These are phyloP conservation scores for Argyresthia goedartella DNA, from an alignment of 2,888 invertebrate genomes.

Conservation along the genomic window DNA sequence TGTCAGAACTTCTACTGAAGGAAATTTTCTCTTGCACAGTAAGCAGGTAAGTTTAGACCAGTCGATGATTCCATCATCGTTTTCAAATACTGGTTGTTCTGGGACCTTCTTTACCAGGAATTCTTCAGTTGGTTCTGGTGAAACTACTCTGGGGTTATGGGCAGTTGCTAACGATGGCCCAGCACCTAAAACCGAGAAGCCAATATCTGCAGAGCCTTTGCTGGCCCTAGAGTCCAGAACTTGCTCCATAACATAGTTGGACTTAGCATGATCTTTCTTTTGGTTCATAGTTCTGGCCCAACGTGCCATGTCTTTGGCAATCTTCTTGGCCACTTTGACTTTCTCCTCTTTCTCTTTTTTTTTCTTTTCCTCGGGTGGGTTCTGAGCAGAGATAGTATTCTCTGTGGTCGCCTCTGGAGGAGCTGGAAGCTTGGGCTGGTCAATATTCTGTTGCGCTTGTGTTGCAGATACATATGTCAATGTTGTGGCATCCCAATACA, in stretches of 20 bases:
- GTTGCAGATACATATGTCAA: conserved; percentile 73
- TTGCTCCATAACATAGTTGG: conserved; percentile 57
- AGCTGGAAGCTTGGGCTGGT: conserved; percentile 38
- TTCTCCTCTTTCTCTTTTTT: conserved; percentile 88
- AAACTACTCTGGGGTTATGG: conserved; percentile 23
- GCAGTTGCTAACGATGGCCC: conserved; percentile 49
- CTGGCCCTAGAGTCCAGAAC: conserved; percentile 58
- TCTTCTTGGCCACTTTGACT: conserved; percentile 97
- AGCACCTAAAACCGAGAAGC: conserved; percentile 92
- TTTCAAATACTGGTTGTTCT: conserved; percentile 72
- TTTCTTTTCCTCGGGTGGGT: conserved; percentile 74
- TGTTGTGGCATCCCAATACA: conserved; percentile 92
- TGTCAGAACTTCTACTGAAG: conserved; percentile 86
- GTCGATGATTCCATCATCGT: conserved; percentile 86
- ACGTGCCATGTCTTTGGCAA: conserved; percentile 87
- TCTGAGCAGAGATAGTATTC: conserved; percentile 38
- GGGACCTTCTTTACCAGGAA: conserved; percentile 52
- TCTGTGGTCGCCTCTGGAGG: conserved; percentile 35
- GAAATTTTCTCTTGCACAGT: conserved; percentile 95
- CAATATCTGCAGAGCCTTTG: conserved; percentile 91
- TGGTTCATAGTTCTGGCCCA: conserved; percentile 99
- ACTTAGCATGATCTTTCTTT: conserved; percentile 82
- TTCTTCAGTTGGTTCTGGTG: conserved; percentile 46
- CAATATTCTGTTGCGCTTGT: conserved; percentile 43
- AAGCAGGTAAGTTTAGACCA: conserved; percentile 93